Conservation (phyloP, 2,113 vertebrate species). For the Eulemur macaco region DNA sequence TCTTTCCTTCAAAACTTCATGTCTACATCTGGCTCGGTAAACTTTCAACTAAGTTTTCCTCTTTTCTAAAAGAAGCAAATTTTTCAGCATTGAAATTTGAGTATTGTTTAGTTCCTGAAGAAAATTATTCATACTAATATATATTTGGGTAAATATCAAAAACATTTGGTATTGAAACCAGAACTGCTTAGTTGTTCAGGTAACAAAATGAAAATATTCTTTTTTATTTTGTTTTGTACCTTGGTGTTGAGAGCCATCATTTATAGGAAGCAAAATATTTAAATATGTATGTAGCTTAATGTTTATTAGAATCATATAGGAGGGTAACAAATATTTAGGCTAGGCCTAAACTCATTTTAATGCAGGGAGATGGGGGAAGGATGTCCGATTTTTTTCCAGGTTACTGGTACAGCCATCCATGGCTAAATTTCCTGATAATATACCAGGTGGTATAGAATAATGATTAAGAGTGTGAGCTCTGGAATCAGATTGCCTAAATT, state of each 20-base stretch:
- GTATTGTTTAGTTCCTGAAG: constrained; percentile 3
- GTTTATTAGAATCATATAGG: background rate
- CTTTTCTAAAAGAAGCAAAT: background rate
- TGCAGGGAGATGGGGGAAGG: accelerated
- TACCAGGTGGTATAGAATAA: background rate
- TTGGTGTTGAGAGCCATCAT: background rate
- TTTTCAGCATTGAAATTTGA: background rate
- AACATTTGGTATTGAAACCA: background rate
- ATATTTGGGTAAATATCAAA: background rate
- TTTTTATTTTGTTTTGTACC: background rate
- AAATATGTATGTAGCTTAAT: background rate
- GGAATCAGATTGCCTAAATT: background rate
- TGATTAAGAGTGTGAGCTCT: background rate
- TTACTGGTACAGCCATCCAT: background rate
- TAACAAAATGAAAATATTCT: background rate
- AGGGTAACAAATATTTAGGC: background rate
- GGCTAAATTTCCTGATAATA: background rate
- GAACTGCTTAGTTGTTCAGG: background rate
- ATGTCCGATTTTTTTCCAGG: background rate
- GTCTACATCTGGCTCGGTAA: background rate
- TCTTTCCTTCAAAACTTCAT: constrained; percentile 6
- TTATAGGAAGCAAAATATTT: background rate
- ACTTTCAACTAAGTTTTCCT: background rate
- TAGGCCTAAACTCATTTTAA: background rate
- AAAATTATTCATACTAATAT: background rate